Conservation (phyloP, 2,797 vertebrate genomes). For the Schizopygopsis pylzovi region DNA sequence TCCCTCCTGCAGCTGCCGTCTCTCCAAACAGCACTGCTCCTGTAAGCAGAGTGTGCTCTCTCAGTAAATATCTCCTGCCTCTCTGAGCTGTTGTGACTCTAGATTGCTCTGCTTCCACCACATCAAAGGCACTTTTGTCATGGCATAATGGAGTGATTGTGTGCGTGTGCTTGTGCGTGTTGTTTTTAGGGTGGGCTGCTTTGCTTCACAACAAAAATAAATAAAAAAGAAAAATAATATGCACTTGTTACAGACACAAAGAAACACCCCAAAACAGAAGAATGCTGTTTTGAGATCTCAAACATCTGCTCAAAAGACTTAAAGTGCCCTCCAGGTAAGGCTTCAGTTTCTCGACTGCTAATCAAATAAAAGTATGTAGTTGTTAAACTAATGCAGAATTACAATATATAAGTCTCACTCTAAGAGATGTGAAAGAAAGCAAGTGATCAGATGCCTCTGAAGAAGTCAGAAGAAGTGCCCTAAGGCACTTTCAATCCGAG, state of each 20-base stretch:
- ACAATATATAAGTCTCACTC: background rate
- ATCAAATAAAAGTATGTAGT: background rate
- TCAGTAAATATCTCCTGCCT: slow-evolving; percentile 33
- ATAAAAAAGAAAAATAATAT: slow-evolving; percentile 18
- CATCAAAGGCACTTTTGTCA: slow-evolving; percentile 55
- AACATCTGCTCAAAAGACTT: background rate
- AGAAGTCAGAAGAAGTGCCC: background rate
- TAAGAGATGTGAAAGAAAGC: background rate
- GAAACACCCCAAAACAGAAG: slow-evolving; percentile 1
- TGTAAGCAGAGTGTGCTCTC: background rate
- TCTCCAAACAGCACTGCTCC: slow-evolving; percentile 23
- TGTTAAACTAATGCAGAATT: background rate
- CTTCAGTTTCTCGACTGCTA: background rate
- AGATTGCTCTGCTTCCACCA: slow-evolving; percentile 48
- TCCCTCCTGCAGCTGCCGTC: slow-evolving; percentile 57
- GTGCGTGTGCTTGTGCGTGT: background rate
- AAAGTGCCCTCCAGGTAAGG: background rate
- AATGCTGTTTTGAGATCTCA: background rate
- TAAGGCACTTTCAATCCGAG: slow-evolving; percentile 8
- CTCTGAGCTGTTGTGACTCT: slow-evolving; percentile 52
- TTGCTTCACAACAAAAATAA: background rate
- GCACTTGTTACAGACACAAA: background rate
- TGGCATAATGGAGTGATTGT: slow-evolving; percentile 42
- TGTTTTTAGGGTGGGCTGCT: slow-evolving; percentile 35
- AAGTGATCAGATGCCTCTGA: background rate